phyloP scores from a whole-genome alignment of 2,113 vertebrate genomes.

The Protomyctophum bolini region DNA sequence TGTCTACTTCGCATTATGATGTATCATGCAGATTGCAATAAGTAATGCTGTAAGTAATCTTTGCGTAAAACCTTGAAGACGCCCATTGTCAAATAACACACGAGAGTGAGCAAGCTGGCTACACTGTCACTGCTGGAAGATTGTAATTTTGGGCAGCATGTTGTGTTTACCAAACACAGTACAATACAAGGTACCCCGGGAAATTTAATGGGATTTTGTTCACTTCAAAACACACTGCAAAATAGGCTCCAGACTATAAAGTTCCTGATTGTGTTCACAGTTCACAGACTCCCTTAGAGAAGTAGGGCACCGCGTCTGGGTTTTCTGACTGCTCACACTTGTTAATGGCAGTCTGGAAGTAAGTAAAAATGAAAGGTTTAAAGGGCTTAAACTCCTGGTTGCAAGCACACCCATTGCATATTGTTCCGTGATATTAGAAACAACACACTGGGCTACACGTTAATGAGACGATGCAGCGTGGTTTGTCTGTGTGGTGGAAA shows the following conservation, averaged over 20 bases:
- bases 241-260: constrained; percentile 31
- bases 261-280: constrained; percentile 53
- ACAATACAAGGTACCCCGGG: background rate
- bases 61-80: constrained; percentile 29
- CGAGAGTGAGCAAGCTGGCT: constrained; percentile 47
- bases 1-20: constrained; percentile 6
- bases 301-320: constrained; percentile 66
- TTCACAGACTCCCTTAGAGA: constrained; percentile 65
- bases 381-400: constrained; percentile 10
- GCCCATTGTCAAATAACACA: constrained; percentile 36
- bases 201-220: constrained; percentile 76
- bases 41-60: constrained; percentile 6
- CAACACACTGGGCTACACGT: no score
- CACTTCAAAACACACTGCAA: constrained; percentile 64
- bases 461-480: no score
- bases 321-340: constrained; percentile 51
- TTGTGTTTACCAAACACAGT: constrained; percentile 31
- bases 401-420: background rate
- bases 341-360: constrained; percentile 63
- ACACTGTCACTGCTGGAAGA: constrained; percentile 29
- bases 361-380: constrained; percentile 53
- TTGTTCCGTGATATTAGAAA: no score
- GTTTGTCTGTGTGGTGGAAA: no score
- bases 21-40: background rate
- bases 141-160: constrained; percentile 49